A percentile compares a stretch with the other conserved stretches of the same genome.
Conservation (phyloP, 2,888 invertebrate genomes). For the Steinernema carpocapsae region DNA sequence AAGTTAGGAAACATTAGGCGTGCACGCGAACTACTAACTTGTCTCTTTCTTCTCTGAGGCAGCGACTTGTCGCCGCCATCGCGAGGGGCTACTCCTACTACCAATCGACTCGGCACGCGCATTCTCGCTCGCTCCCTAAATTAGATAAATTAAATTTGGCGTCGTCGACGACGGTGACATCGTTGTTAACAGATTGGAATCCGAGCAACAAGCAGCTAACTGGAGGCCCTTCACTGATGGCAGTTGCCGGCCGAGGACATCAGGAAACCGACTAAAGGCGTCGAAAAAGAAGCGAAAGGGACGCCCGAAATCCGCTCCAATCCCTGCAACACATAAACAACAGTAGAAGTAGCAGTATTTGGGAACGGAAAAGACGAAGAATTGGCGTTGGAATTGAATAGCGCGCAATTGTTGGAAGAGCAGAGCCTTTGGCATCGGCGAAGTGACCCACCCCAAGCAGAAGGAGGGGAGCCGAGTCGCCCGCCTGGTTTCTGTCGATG, state of each 20-base stretch:
- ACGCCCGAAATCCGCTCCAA: neutral
- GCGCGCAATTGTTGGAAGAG: constrained; percentile 4
- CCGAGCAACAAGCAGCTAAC: neutral
- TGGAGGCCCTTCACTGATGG: neutral
- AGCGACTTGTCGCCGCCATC: constrained; percentile 18
- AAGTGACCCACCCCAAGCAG: neutral
- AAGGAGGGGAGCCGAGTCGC: neutral
- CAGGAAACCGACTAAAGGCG: constrained; percentile 9
- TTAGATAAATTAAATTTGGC: constrained; percentile 35
- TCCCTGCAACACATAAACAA: constrained; percentile 27
- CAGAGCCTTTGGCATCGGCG: neutral
- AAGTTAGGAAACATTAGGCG: constrained; percentile 33
- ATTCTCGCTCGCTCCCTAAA: constrained; percentile 2
- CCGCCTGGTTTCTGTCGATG: neutral
- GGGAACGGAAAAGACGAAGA: neutral
- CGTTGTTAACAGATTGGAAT: constrained; percentile 25
- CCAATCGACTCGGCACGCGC: constrained; percentile 22
- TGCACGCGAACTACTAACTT: constrained; percentile 18
- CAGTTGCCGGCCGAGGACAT: neutral
- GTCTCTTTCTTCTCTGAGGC: neutral
- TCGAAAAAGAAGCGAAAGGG: neutral
- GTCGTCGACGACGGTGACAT: constrained; percentile 19
- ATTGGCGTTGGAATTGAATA: neutral
- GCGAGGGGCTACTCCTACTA: neutral
- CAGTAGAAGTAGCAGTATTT: neutral